A percentile compares a stretch with the other conserved stretches of the same genome.
phyloP scores from a whole-genome alignment of 2,888 invertebrate species.

The Folsomia candida region DNA sequence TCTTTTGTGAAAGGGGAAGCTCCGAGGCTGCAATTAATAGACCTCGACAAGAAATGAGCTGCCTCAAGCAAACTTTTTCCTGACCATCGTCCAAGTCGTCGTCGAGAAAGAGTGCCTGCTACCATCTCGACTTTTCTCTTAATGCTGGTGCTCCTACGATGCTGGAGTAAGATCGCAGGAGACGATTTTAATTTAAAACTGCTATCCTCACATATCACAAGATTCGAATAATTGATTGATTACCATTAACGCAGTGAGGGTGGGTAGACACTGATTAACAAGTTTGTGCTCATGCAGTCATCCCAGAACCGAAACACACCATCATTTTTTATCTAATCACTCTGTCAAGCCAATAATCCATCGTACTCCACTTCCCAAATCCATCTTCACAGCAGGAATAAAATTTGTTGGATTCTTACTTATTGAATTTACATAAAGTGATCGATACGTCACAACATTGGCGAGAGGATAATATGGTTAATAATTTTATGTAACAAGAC shows the following conservation, averaged over 20 bases:
- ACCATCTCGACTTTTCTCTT: too few relatives aligned
- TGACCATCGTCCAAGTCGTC: too few relatives aligned
- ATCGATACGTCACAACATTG: conserved; percentile 1
- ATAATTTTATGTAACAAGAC: neutral
- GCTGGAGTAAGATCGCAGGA: neutral
- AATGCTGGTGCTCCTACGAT: too few relatives aligned
- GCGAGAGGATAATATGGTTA: too few relatives aligned
- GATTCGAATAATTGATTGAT: conserved; percentile 20
- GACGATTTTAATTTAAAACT: conserved; percentile 12
- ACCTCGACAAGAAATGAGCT: neutral
- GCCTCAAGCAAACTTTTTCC: neutral
- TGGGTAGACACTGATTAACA: conserved; percentile 20
- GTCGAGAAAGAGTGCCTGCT: too few relatives aligned
- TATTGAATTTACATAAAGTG: conserved; percentile 1
- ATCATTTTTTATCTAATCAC: conserved; percentile 5
- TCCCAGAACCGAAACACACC: too few relatives aligned
- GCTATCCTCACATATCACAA: neutral
- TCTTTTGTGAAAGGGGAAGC: neutral
- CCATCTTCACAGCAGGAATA: neutral
- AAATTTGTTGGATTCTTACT: neutral
- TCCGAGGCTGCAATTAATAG: neutral
- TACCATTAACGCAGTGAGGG: conserved; percentile 12
- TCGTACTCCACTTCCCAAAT: neutral
- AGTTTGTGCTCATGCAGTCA: neutral
- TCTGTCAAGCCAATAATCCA: conserved; percentile 6